A percentile compares a stretch with the other conserved stretches of the same genome.
Conservation (phyloP, 2,113 vertebrate genomes). For the Muntiacus reevesi region DNA sequence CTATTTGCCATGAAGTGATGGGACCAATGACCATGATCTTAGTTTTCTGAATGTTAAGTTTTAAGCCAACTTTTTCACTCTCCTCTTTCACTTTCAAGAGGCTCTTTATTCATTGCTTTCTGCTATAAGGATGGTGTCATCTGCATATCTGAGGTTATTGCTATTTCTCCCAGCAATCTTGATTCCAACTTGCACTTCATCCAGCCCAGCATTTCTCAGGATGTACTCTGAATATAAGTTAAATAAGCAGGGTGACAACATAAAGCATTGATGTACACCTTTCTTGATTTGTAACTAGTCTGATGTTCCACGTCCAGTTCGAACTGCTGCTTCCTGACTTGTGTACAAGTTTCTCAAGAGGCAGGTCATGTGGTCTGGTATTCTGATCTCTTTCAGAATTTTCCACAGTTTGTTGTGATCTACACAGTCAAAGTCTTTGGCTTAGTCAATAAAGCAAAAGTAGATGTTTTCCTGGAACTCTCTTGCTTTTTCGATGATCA, state of each 20-base stretch:
- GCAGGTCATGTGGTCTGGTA: background rate
- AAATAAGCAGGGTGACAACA: background rate
- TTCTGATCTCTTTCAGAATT: background rate
- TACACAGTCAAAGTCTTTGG: background rate
- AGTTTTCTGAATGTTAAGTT: no score
- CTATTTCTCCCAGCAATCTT: background rate
- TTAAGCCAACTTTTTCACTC: no score
- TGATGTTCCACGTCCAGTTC: background rate
- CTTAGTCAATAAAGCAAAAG: background rate
- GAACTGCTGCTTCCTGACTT: background rate
- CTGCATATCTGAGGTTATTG: background rate
- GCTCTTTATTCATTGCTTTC: no score
- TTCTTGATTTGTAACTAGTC: background rate
- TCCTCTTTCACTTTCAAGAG: no score
- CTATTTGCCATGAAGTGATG: background rate
- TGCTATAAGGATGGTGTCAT: no score
- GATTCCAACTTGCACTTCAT: background rate
- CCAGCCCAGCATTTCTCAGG: background rate
- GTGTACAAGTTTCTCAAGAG: background rate
- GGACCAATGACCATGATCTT: background rate
- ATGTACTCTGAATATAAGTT: background rate
- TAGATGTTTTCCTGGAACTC: background rate
- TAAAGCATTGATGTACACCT: background rate
- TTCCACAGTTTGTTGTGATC: background rate
- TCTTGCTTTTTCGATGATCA: background rate